Evolutionary conservation across 2,113 vertebrate genomes (phyloP).

Genomic region (Scatophagus argus): DNA sequence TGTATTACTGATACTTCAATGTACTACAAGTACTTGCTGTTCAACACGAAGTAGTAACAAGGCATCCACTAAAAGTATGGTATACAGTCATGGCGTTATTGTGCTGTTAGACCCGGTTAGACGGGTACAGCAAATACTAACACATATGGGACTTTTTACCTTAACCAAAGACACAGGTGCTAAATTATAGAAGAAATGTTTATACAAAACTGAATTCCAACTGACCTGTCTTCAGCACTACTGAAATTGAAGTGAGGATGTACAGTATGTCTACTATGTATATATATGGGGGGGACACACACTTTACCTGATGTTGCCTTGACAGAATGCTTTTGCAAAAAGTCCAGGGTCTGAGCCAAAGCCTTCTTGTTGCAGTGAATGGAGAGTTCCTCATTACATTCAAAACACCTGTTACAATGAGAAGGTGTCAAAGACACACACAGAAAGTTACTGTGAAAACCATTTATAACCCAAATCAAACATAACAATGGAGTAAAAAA

Average conservation of each 20-base stretch:
- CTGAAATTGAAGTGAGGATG: background rate
- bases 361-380: constrained; percentile 97
- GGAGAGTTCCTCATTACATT: constrained; percentile 96
- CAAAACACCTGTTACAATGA: constrained; percentile 90
- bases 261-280: background rate
- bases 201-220: background rate
- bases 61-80: background rate
- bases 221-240: background rate
- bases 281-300: constrained; percentile 19
- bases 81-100: background rate
- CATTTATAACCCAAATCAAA: background rate
- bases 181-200: background rate
- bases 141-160: background rate
- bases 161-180: background rate
- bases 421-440: constrained; percentile 25
- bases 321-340: constrained; percentile 93
- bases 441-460: background rate
- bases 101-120: background rate
- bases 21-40: no score
- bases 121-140: background rate
- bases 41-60: background rate
- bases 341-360: constrained; percentile 95
- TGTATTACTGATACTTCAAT: background rate
- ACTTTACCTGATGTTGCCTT: constrained; percentile 92
- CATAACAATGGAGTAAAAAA: background rate